Evolutionary conservation across 2,888 invertebrate genomes (phyloP).

Genomic region (Coecobrya sp.): DNA sequence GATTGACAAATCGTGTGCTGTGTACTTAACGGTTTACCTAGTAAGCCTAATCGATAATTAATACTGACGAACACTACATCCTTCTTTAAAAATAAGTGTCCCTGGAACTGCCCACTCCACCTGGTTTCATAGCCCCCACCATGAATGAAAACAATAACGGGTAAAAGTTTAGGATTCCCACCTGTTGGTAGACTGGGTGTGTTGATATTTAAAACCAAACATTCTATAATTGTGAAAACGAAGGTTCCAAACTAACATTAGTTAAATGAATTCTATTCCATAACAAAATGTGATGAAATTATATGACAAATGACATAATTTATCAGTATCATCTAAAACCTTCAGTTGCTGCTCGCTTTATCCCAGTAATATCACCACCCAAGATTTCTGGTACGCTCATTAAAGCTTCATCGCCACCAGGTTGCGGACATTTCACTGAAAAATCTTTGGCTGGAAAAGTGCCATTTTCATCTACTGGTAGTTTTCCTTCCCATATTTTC

Average conservation of each 20-base stretch:
- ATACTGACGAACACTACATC: constrained; percentile 80
- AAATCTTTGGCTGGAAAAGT: constrained; percentile 7
- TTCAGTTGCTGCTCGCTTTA: no score
- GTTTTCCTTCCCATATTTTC: constrained; percentile 42
- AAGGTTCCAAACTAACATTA: neutral
- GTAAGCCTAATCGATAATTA: constrained; percentile 77
- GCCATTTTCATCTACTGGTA: constrained; percentile 27
- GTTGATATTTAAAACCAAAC: constrained; percentile 78
- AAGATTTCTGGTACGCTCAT: no score
- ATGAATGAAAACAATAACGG: constrained; percentile 77
- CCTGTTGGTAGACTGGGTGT: constrained; percentile 66
- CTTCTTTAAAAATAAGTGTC: constrained; percentile 74
- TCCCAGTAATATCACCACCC: no score
- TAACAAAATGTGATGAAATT: no score
- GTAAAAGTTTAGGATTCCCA: constrained; percentile 12
- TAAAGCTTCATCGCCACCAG: no score
- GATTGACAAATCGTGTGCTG: no score
- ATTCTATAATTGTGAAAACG: neutral
- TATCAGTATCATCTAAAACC: no score
- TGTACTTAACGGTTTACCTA: constrained; percentile 54
- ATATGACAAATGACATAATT: no score
- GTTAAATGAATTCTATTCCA: no score
- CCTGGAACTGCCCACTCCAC: constrained; percentile 79
- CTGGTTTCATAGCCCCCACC: constrained; percentile 62
- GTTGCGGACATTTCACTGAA: constrained; percentile 41